Conservation (phyloP, 2,113 vertebrate genomes). For the Nansenia antarctica region DNA sequence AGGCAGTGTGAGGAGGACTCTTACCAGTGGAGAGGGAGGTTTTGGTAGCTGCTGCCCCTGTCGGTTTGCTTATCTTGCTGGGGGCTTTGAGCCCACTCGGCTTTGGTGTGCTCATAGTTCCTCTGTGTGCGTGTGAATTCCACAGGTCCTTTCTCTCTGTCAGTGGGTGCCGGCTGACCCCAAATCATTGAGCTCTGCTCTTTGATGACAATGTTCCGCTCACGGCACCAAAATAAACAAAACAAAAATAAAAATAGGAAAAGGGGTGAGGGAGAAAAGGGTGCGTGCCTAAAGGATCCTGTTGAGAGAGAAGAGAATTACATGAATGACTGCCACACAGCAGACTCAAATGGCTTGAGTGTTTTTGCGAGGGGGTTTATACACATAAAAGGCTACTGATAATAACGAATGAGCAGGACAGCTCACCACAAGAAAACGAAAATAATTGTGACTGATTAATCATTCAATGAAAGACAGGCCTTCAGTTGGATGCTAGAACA, state of each 20-base stretch:
- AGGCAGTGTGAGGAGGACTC: neutral
- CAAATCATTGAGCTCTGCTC: slow-evolving; percentile 65
- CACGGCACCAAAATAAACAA: slow-evolving; percentile 13
- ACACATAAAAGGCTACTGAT: neutral
- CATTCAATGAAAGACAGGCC: too few species aligned
- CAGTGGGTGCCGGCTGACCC: slow-evolving; percentile 45
- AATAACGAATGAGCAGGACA: too few species aligned
- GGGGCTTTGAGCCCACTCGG: slow-evolving; percentile 93
- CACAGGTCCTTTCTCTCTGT: slow-evolving; percentile 51
- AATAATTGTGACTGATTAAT: too few species aligned
- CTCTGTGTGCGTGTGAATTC: slow-evolving; percentile 46
- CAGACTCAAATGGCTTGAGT: neutral
- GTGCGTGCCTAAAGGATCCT: slow-evolving; percentile 58
- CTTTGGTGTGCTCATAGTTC: slow-evolving; percentile 91
- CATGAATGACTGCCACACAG: neutral
- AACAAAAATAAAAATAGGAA: slow-evolving; percentile 41
- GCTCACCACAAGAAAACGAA: too few species aligned
- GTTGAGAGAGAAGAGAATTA: slow-evolving; percentile 37
- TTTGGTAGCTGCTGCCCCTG: slow-evolving; percentile 75
- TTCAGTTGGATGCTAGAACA: neutral
- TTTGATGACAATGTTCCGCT: slow-evolving; percentile 23
- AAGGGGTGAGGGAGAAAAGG: slow-evolving; percentile 31
- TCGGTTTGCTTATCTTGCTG: slow-evolving; percentile 85
- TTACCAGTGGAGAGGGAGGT: slow-evolving; percentile 75
- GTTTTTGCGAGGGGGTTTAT: too few species aligned